Percentiles rank a stretch among this genome's conserved stretches.
phyloP scores from a whole-genome alignment of 2,113 vertebrate species.

The Plotosus lineatus region DNA sequence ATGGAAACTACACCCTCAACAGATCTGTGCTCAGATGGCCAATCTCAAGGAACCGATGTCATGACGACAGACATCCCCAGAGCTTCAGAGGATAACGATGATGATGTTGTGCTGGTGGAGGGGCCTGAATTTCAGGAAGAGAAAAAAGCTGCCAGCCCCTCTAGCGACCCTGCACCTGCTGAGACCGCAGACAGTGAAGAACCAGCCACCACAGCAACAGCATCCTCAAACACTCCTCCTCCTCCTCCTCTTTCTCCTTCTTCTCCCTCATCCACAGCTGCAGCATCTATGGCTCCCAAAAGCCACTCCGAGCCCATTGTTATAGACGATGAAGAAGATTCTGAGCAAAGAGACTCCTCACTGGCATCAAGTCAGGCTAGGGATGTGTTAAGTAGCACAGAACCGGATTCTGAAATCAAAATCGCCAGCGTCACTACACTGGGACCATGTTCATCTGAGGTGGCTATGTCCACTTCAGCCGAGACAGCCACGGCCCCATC shows the following conservation, averaged over 20 bases:
- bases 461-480: conserved; percentile 45
- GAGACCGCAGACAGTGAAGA: conserved; percentile 60
- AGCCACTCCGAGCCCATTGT: conserved; percentile 91
- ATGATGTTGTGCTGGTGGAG: conserved; percentile 91
- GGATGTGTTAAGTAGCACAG: conserved; percentile 85
- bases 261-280: conserved; percentile 59
- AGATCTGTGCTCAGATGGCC: conserved; percentile 58
- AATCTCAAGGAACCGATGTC: conserved; percentile 63
- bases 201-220: conserved; percentile 45
- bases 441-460: conserved; percentile 61
- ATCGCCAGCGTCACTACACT: conserved; percentile 96
- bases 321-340: conserved; percentile 96
- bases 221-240: conserved; percentile 55
- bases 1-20: conserved; percentile 85
- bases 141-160: conserved; percentile 57
- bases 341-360: conserved; percentile 75
- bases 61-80: conserved; percentile 59
- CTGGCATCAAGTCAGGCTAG: conserved; percentile 38
- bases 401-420: conserved; percentile 94
- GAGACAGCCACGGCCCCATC: conserved; percentile 58
- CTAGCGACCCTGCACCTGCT: conserved; percentile 50
- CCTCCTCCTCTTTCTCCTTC: conserved; percentile 57
- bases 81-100: conserved; percentile 69
- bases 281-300: conserved; percentile 53
- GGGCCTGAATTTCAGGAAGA: conserved; percentile 76